phyloP scores from a whole-genome alignment of 2,113 vertebrate species.

The Varanus salvator region DNA sequence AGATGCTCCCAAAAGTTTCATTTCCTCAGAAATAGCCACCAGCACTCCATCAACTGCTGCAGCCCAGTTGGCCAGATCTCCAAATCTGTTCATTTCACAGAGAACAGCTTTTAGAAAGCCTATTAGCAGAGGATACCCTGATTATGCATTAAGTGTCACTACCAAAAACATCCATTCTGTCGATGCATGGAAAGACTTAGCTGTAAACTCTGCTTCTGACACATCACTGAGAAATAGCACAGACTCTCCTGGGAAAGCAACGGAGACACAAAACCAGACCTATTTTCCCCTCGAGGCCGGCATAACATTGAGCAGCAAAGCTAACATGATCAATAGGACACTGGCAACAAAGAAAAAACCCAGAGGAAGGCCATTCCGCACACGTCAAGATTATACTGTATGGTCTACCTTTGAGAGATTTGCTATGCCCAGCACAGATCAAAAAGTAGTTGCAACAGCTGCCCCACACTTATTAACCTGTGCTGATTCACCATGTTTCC shows the following conservation, averaged over 20 bases:
- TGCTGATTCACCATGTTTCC: constrained; percentile 82
- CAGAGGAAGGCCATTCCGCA: constrained; percentile 42
- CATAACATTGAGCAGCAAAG: constrained; percentile 34
- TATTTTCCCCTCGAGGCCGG: constrained; percentile 32
- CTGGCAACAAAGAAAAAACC: constrained; percentile 9
- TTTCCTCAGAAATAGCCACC: constrained; percentile 39
- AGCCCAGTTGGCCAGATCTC: constrained; percentile 7
- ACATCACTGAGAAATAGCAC: constrained; percentile 16
- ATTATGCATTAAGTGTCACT: background rate
- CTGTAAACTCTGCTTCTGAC: background rate
- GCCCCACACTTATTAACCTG: constrained; percentile 69
- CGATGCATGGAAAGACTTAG: background rate
- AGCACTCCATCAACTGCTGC: constrained; percentile 23
- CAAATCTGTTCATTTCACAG: constrained; percentile 32
- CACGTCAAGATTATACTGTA: constrained; percentile 40
- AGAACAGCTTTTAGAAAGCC: constrained; percentile 35
- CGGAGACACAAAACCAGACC: background rate
- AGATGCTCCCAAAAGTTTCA: background rate
- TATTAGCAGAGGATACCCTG: background rate
- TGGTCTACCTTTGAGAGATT: constrained; percentile 36
- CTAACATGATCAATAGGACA: constrained; percentile 39
- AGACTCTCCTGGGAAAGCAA: constrained; percentile 28
- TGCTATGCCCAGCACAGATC: constrained; percentile 33
- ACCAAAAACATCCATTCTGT: constrained; percentile 20
- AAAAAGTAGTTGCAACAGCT: constrained; percentile 8